Conservation (phyloP, 2,113 vertebrate genomes). For the Thunnus maccoyii region DNA sequence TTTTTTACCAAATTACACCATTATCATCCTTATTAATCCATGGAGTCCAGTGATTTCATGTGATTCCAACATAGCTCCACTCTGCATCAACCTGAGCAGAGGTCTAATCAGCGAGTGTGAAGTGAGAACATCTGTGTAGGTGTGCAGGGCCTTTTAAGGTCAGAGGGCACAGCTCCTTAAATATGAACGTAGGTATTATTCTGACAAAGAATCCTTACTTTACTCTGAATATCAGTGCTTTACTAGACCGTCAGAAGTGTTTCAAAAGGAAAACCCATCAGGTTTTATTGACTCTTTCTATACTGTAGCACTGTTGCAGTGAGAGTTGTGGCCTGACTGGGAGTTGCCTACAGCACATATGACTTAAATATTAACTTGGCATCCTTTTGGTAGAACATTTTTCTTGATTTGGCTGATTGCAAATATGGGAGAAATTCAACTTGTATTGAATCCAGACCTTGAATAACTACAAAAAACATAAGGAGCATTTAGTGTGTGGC, state of each 20-base stretch:
- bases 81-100: neutral
- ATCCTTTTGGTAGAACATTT: neutral
- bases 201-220: too few relatives aligned
- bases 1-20: too few relatives aligned
- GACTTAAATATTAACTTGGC: constrained; percentile 26
- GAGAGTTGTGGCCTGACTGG: neutral
- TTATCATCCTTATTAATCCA: too few relatives aligned
- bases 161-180: neutral
- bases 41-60: too few relatives aligned
- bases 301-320: neutral
- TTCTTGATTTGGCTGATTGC: neutral
- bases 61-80: neutral
- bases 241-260: neutral
- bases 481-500: neutral
- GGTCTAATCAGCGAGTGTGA: neutral
- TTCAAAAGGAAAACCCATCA: constrained; percentile 2
- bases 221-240: neutral
- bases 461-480: neutral
- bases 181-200: neutral
- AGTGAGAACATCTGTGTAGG: neutral
- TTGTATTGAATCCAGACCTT: constrained; percentile 13
- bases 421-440: constrained; percentile 5
- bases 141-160: neutral
- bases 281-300: neutral
- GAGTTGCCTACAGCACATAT: neutral